Evolutionary conservation across 2,113 vertebrate species (phyloP).

Genomic region (Macrotus californicus): DNA sequence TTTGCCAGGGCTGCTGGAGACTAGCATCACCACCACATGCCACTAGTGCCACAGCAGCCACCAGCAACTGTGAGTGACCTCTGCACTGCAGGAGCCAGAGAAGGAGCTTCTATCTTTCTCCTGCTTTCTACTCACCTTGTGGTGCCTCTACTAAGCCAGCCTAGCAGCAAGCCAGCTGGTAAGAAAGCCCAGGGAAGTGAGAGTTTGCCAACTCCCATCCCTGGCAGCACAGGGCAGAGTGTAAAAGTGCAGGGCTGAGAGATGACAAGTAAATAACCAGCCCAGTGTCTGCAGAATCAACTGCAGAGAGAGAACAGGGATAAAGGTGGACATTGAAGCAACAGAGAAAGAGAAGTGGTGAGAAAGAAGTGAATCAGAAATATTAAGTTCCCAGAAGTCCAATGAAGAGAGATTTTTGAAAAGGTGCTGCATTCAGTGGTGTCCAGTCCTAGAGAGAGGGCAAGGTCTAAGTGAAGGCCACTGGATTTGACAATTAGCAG

Average conservation of each 20-base stretch:
- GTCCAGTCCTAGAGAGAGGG: neutral
- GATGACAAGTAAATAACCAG: neutral
- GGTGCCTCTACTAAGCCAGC: neutral
- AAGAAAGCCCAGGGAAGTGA: neutral
- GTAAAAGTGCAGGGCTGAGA: neutral
- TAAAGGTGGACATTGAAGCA: neutral
- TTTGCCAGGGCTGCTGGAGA: neutral
- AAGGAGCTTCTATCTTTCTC: neutral
- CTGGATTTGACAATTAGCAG: neutral
- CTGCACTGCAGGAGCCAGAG: neutral
- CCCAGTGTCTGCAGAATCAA: neutral
- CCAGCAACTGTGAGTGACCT: neutral
- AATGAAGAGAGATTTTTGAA: neutral
- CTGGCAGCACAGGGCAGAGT: neutral
- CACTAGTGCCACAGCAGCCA: neutral
- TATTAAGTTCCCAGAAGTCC: neutral
- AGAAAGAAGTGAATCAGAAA: neutral
- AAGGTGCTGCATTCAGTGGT: neutral
- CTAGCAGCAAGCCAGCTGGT: neutral
- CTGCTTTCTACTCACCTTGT: neutral
- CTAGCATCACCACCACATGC: neutral
- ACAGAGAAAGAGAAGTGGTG: neutral
- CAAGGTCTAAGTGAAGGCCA: neutral
- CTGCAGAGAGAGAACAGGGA: neutral
- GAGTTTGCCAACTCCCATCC: neutral